phyloP scores from a whole-genome alignment of 2,113 vertebrate genomes.

The Cettia cetti region DNA sequence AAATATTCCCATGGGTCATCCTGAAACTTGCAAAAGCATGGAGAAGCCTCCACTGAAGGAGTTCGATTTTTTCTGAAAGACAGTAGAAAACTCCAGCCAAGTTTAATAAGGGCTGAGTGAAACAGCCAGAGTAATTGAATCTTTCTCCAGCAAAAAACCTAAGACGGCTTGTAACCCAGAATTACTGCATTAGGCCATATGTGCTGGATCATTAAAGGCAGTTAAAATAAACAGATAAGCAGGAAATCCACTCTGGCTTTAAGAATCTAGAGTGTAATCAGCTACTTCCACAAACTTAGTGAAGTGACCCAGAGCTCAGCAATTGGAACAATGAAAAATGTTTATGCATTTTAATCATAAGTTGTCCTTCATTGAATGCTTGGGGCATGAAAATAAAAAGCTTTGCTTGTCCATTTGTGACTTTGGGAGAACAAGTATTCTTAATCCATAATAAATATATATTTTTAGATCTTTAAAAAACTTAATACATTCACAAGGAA shows the following conservation, averaged over 20 bases:
- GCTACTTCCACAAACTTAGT: background rate
- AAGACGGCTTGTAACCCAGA: conserved; percentile 1
- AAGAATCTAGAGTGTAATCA: background rate
- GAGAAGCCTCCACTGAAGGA: background rate
- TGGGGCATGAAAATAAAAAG: background rate
- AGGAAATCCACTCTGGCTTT: conserved; percentile 5
- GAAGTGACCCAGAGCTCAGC: background rate
- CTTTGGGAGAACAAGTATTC: background rate
- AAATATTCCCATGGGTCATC: background rate
- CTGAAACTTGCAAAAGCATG: background rate
- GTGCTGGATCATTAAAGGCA: background rate
- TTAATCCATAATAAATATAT: background rate
- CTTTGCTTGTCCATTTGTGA: background rate
- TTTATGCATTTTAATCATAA: background rate
- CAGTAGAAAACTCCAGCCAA: background rate
- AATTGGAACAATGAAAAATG: background rate
- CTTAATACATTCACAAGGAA: background rate
- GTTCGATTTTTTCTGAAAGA: background rate
- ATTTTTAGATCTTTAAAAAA: background rate
- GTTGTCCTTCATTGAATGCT: background rate
- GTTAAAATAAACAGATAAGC: conserved; percentile 4
- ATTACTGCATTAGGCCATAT: background rate
- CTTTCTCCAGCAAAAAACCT: background rate
- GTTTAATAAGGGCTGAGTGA: background rate
- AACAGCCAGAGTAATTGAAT: background rate